Percentiles rank a stretch among this genome's conserved stretches.
These are phyloP conservation scores for Lutjanus campechanus DNA, from an alignment of 2,797 vertebrate genomes.

Conservation along the genomic window DNA sequence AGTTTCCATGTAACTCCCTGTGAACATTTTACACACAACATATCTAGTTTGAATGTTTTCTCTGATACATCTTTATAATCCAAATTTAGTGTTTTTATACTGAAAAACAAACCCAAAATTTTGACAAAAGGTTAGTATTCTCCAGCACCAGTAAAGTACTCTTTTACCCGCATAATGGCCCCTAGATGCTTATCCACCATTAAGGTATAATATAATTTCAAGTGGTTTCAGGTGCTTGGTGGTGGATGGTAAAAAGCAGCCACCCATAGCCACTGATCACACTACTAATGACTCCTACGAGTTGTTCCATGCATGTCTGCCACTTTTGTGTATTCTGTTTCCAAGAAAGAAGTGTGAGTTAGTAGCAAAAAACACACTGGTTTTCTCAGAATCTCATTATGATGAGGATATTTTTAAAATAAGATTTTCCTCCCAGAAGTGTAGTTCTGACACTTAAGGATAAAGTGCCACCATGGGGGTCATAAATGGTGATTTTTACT, in stretches of 20 bases:
- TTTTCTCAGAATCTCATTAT: not conserved
- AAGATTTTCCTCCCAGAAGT: not conserved
- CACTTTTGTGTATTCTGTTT: not conserved
- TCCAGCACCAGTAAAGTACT: not conserved
- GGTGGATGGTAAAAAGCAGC: not conserved
- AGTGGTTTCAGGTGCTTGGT: not conserved
- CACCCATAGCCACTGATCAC: not conserved
- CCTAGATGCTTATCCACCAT: not conserved
- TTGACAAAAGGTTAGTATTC: not conserved
- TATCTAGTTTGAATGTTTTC: not conserved
- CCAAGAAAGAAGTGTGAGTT: not conserved
- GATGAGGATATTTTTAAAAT: not conserved
- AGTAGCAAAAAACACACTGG: not conserved
- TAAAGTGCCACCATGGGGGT: not conserved
- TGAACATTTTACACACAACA: too few relatives aligned
- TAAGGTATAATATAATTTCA: not conserved
- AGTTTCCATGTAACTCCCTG: not conserved
- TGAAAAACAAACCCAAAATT: not conserved
- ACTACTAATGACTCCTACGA: not conserved
- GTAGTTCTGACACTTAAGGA: not conserved
- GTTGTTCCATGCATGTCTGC: not conserved
- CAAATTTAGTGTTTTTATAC: too few relatives aligned
- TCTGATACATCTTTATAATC: not conserved
- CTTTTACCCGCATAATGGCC: not conserved
- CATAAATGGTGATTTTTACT: not conserved